Base-by-base conservation (phyloP, 2,797 vertebrate genomes). In the Oceanodroma leucorhoa region DNA sequence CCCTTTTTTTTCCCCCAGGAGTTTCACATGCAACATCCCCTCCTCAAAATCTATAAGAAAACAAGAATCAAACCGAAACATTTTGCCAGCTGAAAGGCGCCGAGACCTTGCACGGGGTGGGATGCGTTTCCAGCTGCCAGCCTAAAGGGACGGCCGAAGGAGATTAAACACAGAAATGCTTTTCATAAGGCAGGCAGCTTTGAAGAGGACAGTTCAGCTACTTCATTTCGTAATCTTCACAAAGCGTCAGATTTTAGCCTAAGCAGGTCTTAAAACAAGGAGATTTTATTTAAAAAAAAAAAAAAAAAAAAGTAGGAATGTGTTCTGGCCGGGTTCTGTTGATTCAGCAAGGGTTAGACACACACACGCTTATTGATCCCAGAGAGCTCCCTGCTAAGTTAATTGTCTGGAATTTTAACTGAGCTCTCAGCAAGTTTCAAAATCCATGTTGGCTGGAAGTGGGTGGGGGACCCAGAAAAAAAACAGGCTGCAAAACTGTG, bases 391-490 rank as follows among this genome's bases (percentile, higher is more conserved):
- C 96, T 94, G 95, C 94, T 96, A 96, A 96, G 94, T 96, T 96
- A 96, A 96, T 96, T 96, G 95, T 96, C 94, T 96, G 95, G 96
- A 96, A 96, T 97, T 97, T 97, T 96, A 96, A 96, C 95, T 95
- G 96, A 96, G 91, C 77, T 96, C 95, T 94, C 95, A 96, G 95
- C 93, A 93, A 92, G 93, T 97, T 97, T 93, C 95, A 94, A 96
- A 97, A 96, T 91, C 91, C 88, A 86, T 93, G 94, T 67, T 93
- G 94, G 85, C 87, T 95, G 89, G 50, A 91, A 93, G 80, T 91
- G 90, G 87, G 91, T 94, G 95, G 91, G 90, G 91, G 81, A 96
- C 84, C 71, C 79, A 92, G 81, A 87, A 94, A 91, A 85, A 93
- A 94, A 90, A 26, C 57, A 87, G 67, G 36, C 93, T 89, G 70